These are phyloP conservation scores for Pogonocherus hispidulus DNA, from an alignment of 2,888 invertebrate species.

Conservation along the genomic window DNA sequence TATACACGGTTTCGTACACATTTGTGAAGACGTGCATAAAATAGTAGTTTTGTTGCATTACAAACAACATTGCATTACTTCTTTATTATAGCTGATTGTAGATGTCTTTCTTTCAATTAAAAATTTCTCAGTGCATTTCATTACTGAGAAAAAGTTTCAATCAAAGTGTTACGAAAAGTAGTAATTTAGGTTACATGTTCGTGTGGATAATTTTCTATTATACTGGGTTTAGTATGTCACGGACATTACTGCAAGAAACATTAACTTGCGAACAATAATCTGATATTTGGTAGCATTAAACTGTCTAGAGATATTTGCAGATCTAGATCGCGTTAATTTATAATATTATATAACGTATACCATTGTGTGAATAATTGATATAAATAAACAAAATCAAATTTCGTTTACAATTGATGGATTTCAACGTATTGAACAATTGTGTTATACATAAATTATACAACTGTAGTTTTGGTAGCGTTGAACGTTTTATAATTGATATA, in stretches of 20 bases:
- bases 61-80: conserved; percentile 13
- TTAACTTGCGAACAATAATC: neutral
- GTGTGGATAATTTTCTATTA: conserved; percentile 5
- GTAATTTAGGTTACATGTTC: conserved; percentile 5
- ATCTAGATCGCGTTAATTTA: neutral
- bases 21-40: conserved; percentile 28
- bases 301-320: neutral
- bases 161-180: conserved; percentile 1
- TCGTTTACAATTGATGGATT: too few species aligned
- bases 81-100: conserved; percentile 11
- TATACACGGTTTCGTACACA: conserved; percentile 24
- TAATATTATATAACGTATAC: neutral
- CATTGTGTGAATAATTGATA: neutral
- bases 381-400: neutral
- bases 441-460: too few species aligned
- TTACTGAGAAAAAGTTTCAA: conserved; percentile 7
- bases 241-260: neutral
- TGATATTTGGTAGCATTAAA: neutral
- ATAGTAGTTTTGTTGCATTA: conserved; percentile 10
- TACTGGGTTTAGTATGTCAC: conserved; percentile 3
- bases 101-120: conserved; percentile 12
- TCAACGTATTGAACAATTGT: too few species aligned
- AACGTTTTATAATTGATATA: too few species aligned
- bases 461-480: too few species aligned
- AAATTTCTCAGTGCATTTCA: conserved; percentile 11